phyloP scores from a whole-genome alignment of 2,797 vertebrate genomes.

The Austrolebias charrua region DNA sequence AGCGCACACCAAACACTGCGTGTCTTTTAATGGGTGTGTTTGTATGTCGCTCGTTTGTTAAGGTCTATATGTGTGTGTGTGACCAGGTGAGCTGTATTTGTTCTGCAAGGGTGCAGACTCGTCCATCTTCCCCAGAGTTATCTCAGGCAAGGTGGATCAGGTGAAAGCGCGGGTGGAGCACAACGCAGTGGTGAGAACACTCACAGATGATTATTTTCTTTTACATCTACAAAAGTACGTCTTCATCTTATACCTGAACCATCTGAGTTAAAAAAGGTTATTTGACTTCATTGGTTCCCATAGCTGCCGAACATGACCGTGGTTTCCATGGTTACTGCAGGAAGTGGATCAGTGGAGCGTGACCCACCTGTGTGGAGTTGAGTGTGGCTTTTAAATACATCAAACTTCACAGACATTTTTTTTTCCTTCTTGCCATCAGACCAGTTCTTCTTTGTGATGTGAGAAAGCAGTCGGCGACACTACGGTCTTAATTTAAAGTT shows the following conservation, averaged over 20 bases:
- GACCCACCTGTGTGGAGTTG: slow-evolving; percentile 11
- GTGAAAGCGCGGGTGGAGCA: slow-evolving; percentile 88
- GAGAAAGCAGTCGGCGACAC: fast-evolving
- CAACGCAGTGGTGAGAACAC: slow-evolving; percentile 92
- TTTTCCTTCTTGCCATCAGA: not conserved
- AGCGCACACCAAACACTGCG: slow-evolving; percentile 16
- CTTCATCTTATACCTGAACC: not conserved
- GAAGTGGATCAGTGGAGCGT: slow-evolving; percentile 28
- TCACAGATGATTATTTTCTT: not conserved
- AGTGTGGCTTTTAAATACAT: not conserved
- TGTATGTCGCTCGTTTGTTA: not conserved
- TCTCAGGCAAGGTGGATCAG: slow-evolving; percentile 93
- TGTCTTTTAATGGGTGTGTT: not conserved
- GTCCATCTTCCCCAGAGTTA: slow-evolving; percentile 92
- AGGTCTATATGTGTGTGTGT: slow-evolving; percentile 4
- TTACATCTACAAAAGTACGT: not conserved
- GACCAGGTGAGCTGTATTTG: slow-evolving; percentile 87
- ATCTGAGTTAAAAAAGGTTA: slow-evolving; percentile 6
- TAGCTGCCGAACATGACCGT: slow-evolving; percentile 7
- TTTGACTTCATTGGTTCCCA: slow-evolving; percentile 18
- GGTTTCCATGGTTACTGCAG: slow-evolving; percentile 37
- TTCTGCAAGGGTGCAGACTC: slow-evolving; percentile 99
- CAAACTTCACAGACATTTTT: not conserved
- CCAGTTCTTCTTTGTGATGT: too few species aligned
- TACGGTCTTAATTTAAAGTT: too few species aligned